Evolutionary conservation across 2,113 vertebrate species (phyloP), one percentile per base, ranked within the genome.

Genomic region (Paradisaea rubra): DNA sequence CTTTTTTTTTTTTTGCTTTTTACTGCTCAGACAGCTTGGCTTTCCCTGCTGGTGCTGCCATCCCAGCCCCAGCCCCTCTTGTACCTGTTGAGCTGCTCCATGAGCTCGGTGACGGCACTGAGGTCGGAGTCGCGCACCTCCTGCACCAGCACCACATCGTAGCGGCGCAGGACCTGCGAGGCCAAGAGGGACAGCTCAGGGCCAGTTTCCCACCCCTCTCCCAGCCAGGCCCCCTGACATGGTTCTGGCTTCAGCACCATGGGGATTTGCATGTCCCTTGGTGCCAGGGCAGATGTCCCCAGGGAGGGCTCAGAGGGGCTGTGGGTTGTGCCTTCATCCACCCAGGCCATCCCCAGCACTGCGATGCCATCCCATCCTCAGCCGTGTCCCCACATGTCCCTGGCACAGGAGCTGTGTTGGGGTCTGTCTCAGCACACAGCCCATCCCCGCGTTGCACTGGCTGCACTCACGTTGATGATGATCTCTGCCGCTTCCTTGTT

Each of bases 111-210:
- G 73, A 98, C 98, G 0, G 98, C 98, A 1, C 98, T 98, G 86
- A 99, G 98, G 81, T 98, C 98, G 0, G 28, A 91, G 96, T 99
- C 99, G 1, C 98, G 97, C 89, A 99, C 98, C 90, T 99, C 99
- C 96, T 99, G 99, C 88, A 99, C 98, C 37, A 99, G 95, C 59
- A 98, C 86, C 64, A 98, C 69, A 27, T 99, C 98, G 5, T 99
- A 99, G 49, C 98, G 98, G 6, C 63, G 81, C 64, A 99, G 97
- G 76, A 98, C 97, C 98, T 99, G 95, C 0, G 1, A 64, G 64
- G 37, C 20, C 47, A 0, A 11, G 52, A 52, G 45, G 31, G 37
- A 31, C 1, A 4, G 56, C 73, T 61, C 15, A 9, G 59, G 45
- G 16, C 7, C 61, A 24, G 18, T 4, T 15, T 54, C 22, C 37